Evolutionary conservation across 2,888 invertebrate genomes (phyloP), one percentile per base, ranked within the genome.

Genomic region (Melipona beecheii): DNA sequence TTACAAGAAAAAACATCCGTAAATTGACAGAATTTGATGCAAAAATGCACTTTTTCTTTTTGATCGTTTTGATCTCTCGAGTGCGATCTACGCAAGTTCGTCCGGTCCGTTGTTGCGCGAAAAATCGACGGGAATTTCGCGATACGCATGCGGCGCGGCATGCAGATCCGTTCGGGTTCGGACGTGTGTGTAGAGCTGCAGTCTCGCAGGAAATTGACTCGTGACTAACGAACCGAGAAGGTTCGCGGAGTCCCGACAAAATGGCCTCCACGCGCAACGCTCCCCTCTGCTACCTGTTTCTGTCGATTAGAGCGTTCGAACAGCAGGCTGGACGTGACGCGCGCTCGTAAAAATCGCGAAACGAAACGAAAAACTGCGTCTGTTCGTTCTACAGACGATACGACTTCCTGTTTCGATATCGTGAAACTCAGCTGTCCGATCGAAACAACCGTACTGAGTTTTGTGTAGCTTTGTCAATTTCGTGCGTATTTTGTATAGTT

Each of bases 171-270:
- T 6, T 27, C 36, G 70, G 17, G 71, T 75, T 76, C 72, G 50
- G 56, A 5, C n/a, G 54, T 21, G 43, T 9, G 43, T 43, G 11
- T 43, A 43, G 43, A 52, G 71, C 31, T 52, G 27, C 62, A 43
- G 81, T 43, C 66, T 62, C 27, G 64, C 36, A 73, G 77, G 70
- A 81, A 81, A 81, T 78, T 70, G 81, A 78, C 78, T 81, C 68
- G 69, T 68, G 77, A 49, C 50, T 78, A 81, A 81, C 81, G 81
- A 81, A 81, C 71, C 81, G 68, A 68, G 72, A 56, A 72, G 71
- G 36, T 58, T 65, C 60, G 60, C 50, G 0, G 75, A 64, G 68
- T 52, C 65, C 71, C 68, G 79, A 62, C 79, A 75, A 75, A 79
- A 79, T 79, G 74, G 65, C 60, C 75, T 54, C 68, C 62, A 24